Evolutionary conservation across 23 tunicate genomes (phyloP).

Genomic region (Halocynthia aurantium): DNA sequence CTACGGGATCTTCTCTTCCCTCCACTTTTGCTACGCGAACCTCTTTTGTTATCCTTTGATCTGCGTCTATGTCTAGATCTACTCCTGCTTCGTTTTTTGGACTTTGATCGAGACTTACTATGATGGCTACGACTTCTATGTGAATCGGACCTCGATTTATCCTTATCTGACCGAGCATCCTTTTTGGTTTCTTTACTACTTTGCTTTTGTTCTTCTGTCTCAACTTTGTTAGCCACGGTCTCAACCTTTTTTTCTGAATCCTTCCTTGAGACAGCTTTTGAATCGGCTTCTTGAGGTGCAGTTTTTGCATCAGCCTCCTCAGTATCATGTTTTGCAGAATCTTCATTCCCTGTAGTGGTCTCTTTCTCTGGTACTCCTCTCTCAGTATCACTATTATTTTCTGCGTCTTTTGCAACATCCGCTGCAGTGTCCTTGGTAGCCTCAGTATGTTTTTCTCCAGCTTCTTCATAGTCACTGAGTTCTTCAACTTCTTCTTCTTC

Average conservation of each 20-base stretch:
- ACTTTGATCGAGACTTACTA: neutral
- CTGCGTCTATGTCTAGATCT: constrained; percentile 32
- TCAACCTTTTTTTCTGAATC: neutral
- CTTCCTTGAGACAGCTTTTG: neutral
- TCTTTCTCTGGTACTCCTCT: constrained; percentile 13
- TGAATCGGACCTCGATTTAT: neutral
- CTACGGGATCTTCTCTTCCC: constrained; percentile 35
- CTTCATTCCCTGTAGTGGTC: constrained; percentile 4
- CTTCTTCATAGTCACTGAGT: constrained; percentile 12
- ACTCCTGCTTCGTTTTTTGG: constrained; percentile 4
- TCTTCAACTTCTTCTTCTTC: constrained; percentile 35
- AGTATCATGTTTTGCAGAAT: neutral
- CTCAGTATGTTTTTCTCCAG: neutral
- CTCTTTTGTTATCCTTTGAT: constrained; percentile 22
- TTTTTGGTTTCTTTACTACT: constrained; percentile 7
- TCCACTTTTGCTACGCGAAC: constrained; percentile 1
- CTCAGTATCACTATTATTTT: neutral
- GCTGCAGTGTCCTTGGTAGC: neutral
- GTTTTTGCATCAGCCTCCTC: neutral
- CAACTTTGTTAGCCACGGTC: neutral
- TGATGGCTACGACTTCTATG: neutral
- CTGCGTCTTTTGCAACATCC: neutral
- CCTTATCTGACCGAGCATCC: neutral
- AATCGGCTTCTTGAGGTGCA: neutral
- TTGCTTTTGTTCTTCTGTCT: neutral